Percentiles rank a stretch among this genome's conserved stretches.
These are phyloP conservation scores for Heliocidaris tuberculata DNA, from an alignment of 35 echinoderm and acorn worm species.

Conservation along the genomic window DNA sequence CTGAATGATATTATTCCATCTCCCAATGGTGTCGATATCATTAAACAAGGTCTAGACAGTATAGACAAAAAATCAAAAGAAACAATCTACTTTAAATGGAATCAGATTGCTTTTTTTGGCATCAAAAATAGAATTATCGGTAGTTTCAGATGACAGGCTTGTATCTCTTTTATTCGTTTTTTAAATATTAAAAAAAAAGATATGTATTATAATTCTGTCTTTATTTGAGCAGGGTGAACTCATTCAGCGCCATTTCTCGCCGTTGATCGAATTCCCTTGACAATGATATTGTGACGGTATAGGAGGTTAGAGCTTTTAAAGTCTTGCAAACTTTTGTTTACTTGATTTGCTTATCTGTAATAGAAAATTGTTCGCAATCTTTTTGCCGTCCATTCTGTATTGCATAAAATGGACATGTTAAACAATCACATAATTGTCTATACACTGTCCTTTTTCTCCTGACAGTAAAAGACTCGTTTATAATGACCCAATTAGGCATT, in stretches of 20 bases:
- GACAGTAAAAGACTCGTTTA: neutral
- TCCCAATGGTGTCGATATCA: neutral
- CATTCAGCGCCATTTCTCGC: neutral
- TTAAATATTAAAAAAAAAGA: too few relatives aligned
- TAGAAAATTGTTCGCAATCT: neutral
- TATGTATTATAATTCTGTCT: neutral
- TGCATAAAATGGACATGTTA: neutral
- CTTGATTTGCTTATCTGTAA: neutral
- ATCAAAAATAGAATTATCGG: too few relatives aligned
- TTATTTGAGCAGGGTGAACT: neutral
- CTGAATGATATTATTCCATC: neutral
- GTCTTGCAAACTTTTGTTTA: neutral
- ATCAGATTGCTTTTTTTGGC: too few relatives aligned
- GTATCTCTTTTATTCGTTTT: too few relatives aligned
- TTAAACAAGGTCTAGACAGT: too few relatives aligned
- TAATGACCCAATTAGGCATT: neutral
- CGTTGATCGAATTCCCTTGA: too few relatives aligned
- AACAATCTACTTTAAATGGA: too few relatives aligned
- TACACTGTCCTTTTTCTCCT: neutral
- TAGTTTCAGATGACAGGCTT: too few relatives aligned
- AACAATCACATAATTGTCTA: neutral
- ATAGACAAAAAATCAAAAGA: too few relatives aligned
- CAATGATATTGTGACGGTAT: too few relatives aligned
- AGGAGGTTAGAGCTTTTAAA: too few relatives aligned
- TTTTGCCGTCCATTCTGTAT: constrained; percentile 2